Base-by-base conservation (phyloP, 2,888 invertebrate genomes). In the Hirtodrosophila alboralis region DNA sequence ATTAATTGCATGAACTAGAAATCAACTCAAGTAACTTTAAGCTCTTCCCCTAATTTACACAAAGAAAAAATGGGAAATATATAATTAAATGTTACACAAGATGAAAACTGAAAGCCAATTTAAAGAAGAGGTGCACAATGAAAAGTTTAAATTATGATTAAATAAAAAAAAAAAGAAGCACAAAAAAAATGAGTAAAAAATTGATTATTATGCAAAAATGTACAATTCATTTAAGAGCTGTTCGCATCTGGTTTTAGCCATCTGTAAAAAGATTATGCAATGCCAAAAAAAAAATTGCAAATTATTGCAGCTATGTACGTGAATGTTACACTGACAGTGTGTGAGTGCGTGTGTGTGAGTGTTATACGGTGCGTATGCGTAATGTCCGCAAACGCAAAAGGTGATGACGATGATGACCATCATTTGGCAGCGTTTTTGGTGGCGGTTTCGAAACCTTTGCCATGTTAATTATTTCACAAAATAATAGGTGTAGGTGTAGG, bases 191-290 rank as follows among this genome's bases (percentile, higher is more conserved):
- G 52, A 65, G 58, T 51, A 34, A 65, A 71, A 83, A 71, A 68
- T 86, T 84, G 63, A 36, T 58, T 66, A 86, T 81, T 81, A 81
- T 81, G 81, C 78, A 81, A 81, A 81, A 81, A 81, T 77, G 44
- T 45, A 63, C 65, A 69, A 84, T 69, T 84, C 75, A 71, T 83
- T 63, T 56, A 34, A 26, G 60, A 9, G 23, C 33, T 8, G 18
- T 30, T 21, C 44, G 31, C 44, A 44, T 37, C 64, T 56, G 75
- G 75, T 70, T 70, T 69, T 48, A 60, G 31, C 47, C 86, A 85
- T 75, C 67, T 75, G 61, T 64, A 61, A 59, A 44, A 52, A 52
- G 80, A 75, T 86, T 86, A 86, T 68, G 86, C 65, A 86, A 80
- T 71, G 56, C 63, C 58, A 51, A 76, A n/a, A n/a, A n/a, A n/a